Base-by-base conservation (phyloP, 2,888 invertebrate genomes). In the Isotomurus palustris region DNA sequence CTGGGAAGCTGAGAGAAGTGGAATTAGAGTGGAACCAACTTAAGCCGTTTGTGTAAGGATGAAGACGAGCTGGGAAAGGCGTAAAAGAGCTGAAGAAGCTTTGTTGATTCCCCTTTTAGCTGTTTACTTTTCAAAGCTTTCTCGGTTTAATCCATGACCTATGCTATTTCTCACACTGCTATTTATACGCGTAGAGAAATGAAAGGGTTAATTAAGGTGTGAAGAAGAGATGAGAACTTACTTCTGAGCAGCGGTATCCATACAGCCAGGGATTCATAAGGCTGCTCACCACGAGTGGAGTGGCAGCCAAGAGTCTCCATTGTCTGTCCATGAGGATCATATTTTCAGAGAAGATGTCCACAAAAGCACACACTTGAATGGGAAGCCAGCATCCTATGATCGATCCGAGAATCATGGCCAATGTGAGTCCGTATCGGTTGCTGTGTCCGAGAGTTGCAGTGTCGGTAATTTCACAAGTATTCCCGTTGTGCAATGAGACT, bases 181-280 rank as follows among this genome's bases (percentile, higher is more conserved):
- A 32, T 32, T n/a, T n/a, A n/a, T n/a, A n/a, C n/a, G n/a, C n/a
- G n/a, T n/a, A n/a, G n/a, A n/a, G n/a, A n/a, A n/a, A n/a, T n/a
- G n/a, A 14, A 32, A 14, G 32, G 14, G 14, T 32, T 32, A 32
- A 10, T 32, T 32, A 32, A 14, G 32, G 32, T 14, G 8, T 10
- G 14, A 8, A 32, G 32, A 32, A 8, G 14, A 32, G 8, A 32
- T 14, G 8, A 40, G 14, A 5, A 32, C 52, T 60, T 68, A 84
- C 79, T 71, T 83, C 83, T 0, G 81, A 77, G 68, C 82, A 83
- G 63, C 82, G 78, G 71, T 81, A 84, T 2, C 83, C 83, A 73
- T 84, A 84, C 35, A 83, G 78, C 83, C 83, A 83, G 0, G 84
- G 83, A 71, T 84, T 83, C 57, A 80, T 75, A 6, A 82, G 80